Percentiles rank a stretch among this genome's conserved stretches.
Conservation (phyloP, 92 coral and sea anemone genomes). For the Zoanthus sociatus region DNA sequence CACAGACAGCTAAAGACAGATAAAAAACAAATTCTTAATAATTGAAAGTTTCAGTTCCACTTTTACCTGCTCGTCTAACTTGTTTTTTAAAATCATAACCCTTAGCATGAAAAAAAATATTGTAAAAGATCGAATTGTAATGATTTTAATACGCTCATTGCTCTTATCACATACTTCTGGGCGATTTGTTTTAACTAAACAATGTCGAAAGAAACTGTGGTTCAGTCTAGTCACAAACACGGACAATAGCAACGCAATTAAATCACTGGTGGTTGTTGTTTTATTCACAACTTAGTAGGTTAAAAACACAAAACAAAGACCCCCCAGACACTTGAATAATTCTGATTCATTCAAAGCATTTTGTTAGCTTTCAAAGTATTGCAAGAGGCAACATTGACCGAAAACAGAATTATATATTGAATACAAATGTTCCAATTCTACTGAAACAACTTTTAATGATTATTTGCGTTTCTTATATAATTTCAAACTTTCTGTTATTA, state of each 20-base stretch:
- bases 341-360: neutral
- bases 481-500: conserved; percentile 12
- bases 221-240: no score
- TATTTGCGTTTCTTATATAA: conserved; percentile 21
- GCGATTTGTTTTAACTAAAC: no score
- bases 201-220: no score
- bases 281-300: neutral
- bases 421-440: conserved; percentile 5
- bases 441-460: conserved; percentile 4
- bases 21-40: no score
- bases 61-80: no score
- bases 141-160: no score
- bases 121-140: no score
- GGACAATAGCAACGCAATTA: neutral
- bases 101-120: no score
- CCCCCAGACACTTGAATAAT: neutral
- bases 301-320: neutral
- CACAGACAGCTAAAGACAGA: no score
- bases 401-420: neutral
- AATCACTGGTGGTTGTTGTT: neutral
- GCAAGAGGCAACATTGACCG: neutral
- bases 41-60: no score
- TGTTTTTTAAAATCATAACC: no score
- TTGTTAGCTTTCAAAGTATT: neutral
- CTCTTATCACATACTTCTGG: no score